These are phyloP conservation scores for Buceros bicornis DNA, from an alignment of 2,797 vertebrate genomes.

Conservation along the genomic window DNA sequence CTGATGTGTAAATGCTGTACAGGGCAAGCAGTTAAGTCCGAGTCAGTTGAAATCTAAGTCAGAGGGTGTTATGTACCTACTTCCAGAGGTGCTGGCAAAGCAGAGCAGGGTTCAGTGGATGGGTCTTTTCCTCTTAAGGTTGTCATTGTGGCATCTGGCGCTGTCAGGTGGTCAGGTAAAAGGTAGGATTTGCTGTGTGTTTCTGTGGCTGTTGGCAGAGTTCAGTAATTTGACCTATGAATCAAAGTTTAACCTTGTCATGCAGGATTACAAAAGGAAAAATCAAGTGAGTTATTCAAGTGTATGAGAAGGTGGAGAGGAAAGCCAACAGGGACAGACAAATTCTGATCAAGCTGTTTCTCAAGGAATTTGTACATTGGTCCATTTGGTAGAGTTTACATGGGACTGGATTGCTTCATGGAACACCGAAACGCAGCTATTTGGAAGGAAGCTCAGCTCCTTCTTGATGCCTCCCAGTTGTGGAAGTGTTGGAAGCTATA, in stretches of 20 bases:
- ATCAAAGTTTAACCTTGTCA: neutral
- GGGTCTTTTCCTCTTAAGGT: neutral
- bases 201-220: neutral
- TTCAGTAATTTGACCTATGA: neutral
- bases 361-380: neutral
- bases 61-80: neutral
- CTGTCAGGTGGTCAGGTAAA: neutral
- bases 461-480: neutral
- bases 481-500: neutral
- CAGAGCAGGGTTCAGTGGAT: neutral
- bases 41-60: neutral
- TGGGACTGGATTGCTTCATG: neutral
- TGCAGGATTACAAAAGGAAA: neutral
- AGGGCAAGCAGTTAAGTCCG: neutral
- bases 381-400: neutral
- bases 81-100: neutral
- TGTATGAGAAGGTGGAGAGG: neutral
- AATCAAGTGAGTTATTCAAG: neutral
- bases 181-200: neutral
- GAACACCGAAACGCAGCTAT: neutral
- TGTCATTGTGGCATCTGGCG: fast-evolving
- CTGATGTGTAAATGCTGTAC: neutral
- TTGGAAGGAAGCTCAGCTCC: neutral
- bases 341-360: neutral
- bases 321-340: neutral